Evolutionary conservation across 1,140 invertebrate species (phyloP).

Genomic region (Hyles vespertilio): DNA sequence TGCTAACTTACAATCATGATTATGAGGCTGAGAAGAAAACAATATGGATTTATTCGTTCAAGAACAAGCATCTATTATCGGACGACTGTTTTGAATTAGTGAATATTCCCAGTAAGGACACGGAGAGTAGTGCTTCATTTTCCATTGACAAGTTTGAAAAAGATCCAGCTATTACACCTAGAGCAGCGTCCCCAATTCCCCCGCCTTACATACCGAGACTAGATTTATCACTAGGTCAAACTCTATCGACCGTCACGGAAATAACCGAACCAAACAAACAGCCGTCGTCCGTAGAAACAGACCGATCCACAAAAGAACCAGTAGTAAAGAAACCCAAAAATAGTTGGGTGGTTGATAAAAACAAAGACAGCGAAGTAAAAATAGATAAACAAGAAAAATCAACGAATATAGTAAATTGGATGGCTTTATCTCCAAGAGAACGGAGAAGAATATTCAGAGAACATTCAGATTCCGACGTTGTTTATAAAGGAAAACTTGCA

Average conservation of each 20-base stretch:
- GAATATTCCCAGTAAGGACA: constrained; percentile 31
- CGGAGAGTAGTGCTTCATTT: constrained; percentile 21
- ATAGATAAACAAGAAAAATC: constrained; percentile 16
- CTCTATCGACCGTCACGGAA: constrained; percentile 55
- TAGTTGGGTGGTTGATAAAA: constrained; percentile 27
- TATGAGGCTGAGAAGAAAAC: constrained; percentile 33
- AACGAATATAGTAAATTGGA: constrained; percentile 30
- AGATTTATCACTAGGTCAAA: constrained; percentile 36
- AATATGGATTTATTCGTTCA: constrained; percentile 53
- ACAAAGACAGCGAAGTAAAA: constrained; percentile 1
- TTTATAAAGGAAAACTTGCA: not conserved
- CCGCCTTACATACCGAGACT: constrained; percentile 39
- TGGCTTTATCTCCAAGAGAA: constrained; percentile 37
- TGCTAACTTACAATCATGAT: constrained; percentile 18
- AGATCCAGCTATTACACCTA: constrained; percentile 20
- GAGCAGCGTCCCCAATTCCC: constrained; percentile 42
- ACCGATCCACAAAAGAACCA: constrained; percentile 13
- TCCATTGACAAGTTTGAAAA: constrained; percentile 32
- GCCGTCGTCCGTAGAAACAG: constrained; percentile 14
- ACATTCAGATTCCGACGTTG: constrained; percentile 5
- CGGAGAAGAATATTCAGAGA: constrained; percentile 14
- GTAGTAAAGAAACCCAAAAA: constrained; percentile 29
- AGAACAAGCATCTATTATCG: constrained; percentile 39
- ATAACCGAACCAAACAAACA: constrained; percentile 40
- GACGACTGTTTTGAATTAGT: constrained; percentile 34